Evolutionary conservation across 2,797 vertebrate genomes (phyloP).

Genomic region (Cirrhinus molitorella): DNA sequence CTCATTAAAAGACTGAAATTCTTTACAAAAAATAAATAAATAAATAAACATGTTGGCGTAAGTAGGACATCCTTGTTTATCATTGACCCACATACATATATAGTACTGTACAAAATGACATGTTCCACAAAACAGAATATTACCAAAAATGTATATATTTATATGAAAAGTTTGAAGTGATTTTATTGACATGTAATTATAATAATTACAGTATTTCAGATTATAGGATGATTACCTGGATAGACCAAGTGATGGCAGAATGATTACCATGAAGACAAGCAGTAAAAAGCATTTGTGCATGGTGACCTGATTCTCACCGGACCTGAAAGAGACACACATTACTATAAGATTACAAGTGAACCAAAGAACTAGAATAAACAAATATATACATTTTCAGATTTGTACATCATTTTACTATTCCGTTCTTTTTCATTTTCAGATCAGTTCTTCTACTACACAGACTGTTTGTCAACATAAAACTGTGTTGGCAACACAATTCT

Average conservation of each 20-base stretch:
- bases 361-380: not conserved
- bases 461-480: not conserved
- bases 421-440: not conserved
- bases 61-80: constrained; percentile 11
- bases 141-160: not conserved
- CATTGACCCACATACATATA: constrained; percentile 15
- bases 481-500: not conserved
- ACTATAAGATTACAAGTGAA: not conserved
- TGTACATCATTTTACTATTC: not conserved
- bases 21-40: not conserved
- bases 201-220: not conserved
- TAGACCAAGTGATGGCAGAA: constrained; percentile 93
- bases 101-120: not conserved
- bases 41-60: not conserved
- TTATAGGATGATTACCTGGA: constrained; percentile 84
- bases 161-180: not conserved
- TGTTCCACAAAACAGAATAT: not conserved
- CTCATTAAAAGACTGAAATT: not conserved
- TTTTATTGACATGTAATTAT: not conserved
- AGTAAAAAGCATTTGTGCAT: constrained; percentile 97
- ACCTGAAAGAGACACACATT: constrained; percentile 75
- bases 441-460: not conserved
- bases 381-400: not conserved
- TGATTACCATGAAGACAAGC: constrained; percentile 96
- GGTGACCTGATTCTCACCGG: constrained; percentile 90